Evolutionary conservation across 2,113 vertebrate genomes (phyloP), one percentile per base, ranked within the genome.

Genomic region (Anas platyrhynchos): DNA sequence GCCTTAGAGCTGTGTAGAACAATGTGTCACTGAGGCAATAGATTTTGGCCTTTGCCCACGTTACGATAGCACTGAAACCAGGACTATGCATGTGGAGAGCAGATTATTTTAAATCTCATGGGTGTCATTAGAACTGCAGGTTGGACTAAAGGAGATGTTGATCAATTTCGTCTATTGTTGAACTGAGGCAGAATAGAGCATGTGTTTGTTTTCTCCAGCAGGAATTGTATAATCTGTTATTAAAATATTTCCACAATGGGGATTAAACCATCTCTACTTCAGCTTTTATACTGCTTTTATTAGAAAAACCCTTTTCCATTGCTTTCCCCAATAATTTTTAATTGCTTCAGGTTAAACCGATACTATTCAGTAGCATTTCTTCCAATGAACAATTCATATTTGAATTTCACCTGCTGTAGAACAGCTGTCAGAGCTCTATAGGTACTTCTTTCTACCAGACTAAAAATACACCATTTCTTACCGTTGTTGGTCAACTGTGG

Each of bases 1-100:
- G 48, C 59, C 89, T 89, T 79, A 73, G 58, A 92, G 86, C 67
- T 73, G 13, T 73, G 88, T 90, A 55, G 72, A 83, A 56, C 79
- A 91, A 59, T 4, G 13, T 92, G 88, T 92, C 63, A 77, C 79
- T 90, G 76, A 92, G 90, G 63, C 83, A 79, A 69, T 94, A 95
- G 93, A 95, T 83, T 85, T 52, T 79, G 66, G 48, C 75, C 32
- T 85, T 88, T 11, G 1, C 89, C 93, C 68, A 80, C 56, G 41
- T 61, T 79, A 77, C 0, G 1, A 21, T 58, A 73, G 44, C 38
- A 69, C 4, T 73, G 72, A 76, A 94, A 80, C 9, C 7, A 2
- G 20, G 62, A 68, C 69, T 74, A 10, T 69, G 20, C 1, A 5
- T 68, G 32, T 50, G 48, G 43, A 91, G 93, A 83, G 43, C 54